Base-by-base conservation (phyloP, 1,140 invertebrate genomes). In the Ceratitis capitata region DNA sequence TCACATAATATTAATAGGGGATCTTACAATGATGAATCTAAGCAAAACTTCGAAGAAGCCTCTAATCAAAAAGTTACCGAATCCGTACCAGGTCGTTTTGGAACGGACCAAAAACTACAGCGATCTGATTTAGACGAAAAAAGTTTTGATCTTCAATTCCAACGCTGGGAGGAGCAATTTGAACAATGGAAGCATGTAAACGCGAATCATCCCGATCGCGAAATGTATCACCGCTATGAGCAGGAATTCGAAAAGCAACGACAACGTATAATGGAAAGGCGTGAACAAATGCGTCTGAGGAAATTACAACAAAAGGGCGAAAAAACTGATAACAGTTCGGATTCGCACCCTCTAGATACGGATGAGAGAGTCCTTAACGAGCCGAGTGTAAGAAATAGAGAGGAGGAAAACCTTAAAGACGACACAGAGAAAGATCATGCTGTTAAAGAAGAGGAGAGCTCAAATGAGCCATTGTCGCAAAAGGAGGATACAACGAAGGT, bases 131-230 rank as follows among this genome's bases (percentile, higher is more conserved):
- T 96, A 89, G 95, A 96, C 87, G 96, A 97, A 89, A 95, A 94
- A 90, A 94, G 94, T 64, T 97, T 97, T 92, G 96, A 97, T 89
- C 94, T 94, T 84, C 94, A 97, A 88, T 97, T 97, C 89, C 94
- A 95, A 89, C 95, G 96, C 88, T 97, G 96, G 96, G 96, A 97
- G 92, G 94, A 95, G 86, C 95, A 97, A 88, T 97, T 97, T 89
- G 95, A 96, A 87, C 95, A 95, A 87, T 97, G 96, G 96, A 96
- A 96, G 90, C 93, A 94, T 85, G 95, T 96, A 88, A 97, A 97
- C 93, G 94, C 94, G 29, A 96, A 96, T 91, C 96, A 97, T 93
- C 96, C 96, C 19, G 96, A 97, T 89, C 96, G 96, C 92, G 94
- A 95, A 92, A 96, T 96, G 86, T 97, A 97, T 89, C 93, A 94